Evolutionary conservation across 2,888 invertebrate genomes (phyloP).

Genomic region (Bugula neritina): DNA sequence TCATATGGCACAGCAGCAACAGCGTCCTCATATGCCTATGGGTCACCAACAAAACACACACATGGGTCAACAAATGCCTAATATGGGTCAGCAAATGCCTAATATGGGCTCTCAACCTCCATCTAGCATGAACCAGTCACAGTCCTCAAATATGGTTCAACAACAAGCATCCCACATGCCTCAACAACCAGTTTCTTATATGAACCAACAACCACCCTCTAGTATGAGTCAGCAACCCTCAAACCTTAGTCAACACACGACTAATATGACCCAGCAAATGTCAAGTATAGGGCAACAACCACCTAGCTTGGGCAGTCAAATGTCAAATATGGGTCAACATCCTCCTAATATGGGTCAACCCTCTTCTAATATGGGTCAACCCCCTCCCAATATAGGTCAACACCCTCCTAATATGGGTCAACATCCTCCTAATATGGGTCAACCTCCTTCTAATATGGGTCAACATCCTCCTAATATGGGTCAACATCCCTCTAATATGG

Average conservation of each 20-base stretch:
- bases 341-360: too few relatives aligned
- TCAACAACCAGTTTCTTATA: not conserved
- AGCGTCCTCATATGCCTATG: not conserved
- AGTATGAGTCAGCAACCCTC: not conserved
- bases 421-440: too few relatives aligned
- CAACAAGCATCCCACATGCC: not conserved
- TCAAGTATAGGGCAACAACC: not conserved
- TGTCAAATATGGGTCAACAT: too few relatives aligned
- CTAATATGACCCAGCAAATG: not conserved
- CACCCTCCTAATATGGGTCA: too few relatives aligned
- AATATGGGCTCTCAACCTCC: not conserved
- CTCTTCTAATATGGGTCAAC: too few relatives aligned
- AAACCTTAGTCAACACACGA: not conserved
- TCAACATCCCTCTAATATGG: too few relatives aligned
- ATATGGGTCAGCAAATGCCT: not conserved
- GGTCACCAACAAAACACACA: not conserved
- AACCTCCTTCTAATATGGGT: too few relatives aligned
- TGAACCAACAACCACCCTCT: not conserved
- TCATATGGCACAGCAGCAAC: not conserved
- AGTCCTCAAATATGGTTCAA: not conserved
- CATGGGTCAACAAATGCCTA: not conserved
- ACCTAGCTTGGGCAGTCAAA: too few relatives aligned
- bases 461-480: too few relatives aligned
- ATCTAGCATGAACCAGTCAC: too few relatives aligned
- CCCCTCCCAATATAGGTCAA: too few relatives aligned